A percentile compares a stretch with the other conserved stretches of the same genome.
phyloP scores from a whole-genome alignment of 2,797 vertebrate species.

The Artibeus jamaicensis region DNA sequence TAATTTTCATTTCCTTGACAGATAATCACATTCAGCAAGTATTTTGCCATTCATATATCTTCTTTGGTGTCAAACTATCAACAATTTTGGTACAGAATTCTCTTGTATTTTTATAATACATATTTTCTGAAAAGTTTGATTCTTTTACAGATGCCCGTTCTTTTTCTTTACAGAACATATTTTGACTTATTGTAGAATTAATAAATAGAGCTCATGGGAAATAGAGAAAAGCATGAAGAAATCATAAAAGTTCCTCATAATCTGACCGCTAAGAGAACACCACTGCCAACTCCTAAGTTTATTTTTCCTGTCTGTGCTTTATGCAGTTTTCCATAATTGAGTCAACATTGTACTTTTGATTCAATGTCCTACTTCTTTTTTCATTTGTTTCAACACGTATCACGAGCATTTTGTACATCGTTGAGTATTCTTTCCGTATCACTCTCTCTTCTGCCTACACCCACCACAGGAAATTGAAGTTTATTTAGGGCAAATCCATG shows the following conservation, averaged over 20 bases:
- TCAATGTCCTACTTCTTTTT: background rate
- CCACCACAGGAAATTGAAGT: slow-evolving; percentile 6
- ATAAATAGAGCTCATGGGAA: background rate
- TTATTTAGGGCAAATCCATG: background rate
- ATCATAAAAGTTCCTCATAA: background rate
- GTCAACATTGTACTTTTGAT: background rate
- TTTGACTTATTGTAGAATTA: background rate
- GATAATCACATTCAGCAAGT: background rate
- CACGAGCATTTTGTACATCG: background rate
- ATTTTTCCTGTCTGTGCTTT: background rate
- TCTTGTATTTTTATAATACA: background rate
- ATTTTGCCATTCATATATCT: background rate
- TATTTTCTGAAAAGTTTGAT: background rate
- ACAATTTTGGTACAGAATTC: background rate
- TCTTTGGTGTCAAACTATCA: background rate
- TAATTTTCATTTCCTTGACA: slow-evolving; percentile 25
- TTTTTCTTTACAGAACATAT: background rate
- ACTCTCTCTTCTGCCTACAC: background rate
- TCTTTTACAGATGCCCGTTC: background rate
- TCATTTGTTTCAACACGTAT: background rate
- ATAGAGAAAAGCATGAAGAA: slow-evolving; percentile 6
- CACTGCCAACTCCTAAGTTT: background rate
- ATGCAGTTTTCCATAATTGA: background rate
- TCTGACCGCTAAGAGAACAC: background rate
- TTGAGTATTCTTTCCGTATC: slow-evolving; percentile 11